Evolutionary conservation across 1,140 invertebrate species (phyloP), one percentile per base, ranked within the genome.

Genomic region (Aphelinus atriplicis): DNA sequence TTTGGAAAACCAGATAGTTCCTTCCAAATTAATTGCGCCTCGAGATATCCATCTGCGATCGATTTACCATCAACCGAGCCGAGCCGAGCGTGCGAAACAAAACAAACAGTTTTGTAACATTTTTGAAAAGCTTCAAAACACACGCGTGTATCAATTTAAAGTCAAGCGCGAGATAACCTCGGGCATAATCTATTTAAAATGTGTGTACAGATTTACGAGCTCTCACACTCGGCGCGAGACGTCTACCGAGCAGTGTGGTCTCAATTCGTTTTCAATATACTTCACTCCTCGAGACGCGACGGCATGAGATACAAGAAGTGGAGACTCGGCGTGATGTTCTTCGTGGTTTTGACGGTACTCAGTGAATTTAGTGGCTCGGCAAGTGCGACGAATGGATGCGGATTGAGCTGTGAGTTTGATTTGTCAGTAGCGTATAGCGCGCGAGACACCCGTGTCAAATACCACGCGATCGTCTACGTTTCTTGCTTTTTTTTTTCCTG

Each of bases 141-240:
- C 74, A 26, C 26, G 26, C 26, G 47, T 69, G 48, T 75, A 71
- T 76, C 69, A 67, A 67, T 76, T 66, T 68, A 72, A 76, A 71
- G 68, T 76, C 75, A 76, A 71, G 56, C 75, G 68, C 7, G 2
- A 50, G 75, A 76, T 76, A 76, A 76, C 75, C 75, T 46, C 69
- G 10, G 68, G 45, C 57, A 67, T 75, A 75, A 75, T 75, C 74
- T 75, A 75, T 75, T 75, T 75, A 75, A 75, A 71, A 75, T 71
- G 62, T 26, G 26, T 66, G 68, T 71, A 75, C 69, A 56, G 75
- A 76, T 68, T 67, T 53, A 62, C 63, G 58, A 76, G 69, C 57
- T 56, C 58, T 71, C 63, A 71, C 57, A 71, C 48, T 76, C 58
- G 55, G 48, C 56, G 46, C 56, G 46, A 75, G 73, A 47, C 50